Conservation (phyloP, 2,797 vertebrate genomes). For the Masticophis lateralis region DNA sequence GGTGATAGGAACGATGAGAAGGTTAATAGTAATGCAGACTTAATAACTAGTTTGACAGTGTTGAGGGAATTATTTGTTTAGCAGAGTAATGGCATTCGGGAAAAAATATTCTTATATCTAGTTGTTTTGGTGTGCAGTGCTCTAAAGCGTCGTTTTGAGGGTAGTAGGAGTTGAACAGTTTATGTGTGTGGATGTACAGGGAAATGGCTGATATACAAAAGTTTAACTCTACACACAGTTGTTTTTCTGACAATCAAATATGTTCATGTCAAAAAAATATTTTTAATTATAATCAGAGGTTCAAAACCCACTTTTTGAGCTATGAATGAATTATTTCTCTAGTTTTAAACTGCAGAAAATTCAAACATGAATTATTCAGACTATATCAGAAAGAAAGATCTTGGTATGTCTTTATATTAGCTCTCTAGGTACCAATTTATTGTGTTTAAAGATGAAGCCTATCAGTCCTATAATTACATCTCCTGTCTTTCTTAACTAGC, state of each 20-base stretch:
- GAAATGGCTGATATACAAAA: background rate
- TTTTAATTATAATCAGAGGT: background rate
- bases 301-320: background rate
- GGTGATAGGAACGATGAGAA: too few relatives aligned
- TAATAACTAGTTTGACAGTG: too few relatives aligned
- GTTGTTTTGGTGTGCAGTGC: too few relatives aligned
- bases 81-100: too few relatives aligned
- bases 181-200: background rate
- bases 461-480: conserved; percentile 11
- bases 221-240: background rate
- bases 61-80: too few relatives aligned
- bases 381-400: background rate
- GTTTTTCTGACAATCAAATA: background rate
- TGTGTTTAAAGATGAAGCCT: conserved; percentile 4
- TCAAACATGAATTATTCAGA: background rate
- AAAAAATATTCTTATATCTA: too few relatives aligned
- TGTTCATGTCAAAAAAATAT: background rate
- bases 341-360: background rate
- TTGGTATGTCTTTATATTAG: background rate
- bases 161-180: too few relatives aligned
- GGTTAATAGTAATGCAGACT: too few relatives aligned
- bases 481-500: conserved; percentile 15
- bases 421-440: conserved; percentile 1
- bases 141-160: too few relatives aligned
- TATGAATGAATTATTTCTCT: background rate